phyloP scores from a whole-genome alignment of 2,797 vertebrate genomes.

The Halcyon chelicuti region DNA sequence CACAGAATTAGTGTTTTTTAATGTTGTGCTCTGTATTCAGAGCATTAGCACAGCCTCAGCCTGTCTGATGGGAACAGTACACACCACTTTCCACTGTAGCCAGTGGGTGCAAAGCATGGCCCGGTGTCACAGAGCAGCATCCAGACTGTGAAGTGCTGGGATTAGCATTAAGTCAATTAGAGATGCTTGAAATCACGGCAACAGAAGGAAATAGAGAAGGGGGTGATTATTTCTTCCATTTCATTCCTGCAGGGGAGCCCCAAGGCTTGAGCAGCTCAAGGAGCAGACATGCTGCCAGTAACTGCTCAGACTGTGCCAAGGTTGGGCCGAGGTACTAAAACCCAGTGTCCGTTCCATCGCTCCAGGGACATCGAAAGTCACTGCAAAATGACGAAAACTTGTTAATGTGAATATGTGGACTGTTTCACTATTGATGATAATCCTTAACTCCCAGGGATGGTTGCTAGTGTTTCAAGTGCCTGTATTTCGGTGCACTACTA shows the following conservation, averaged over 20 bases:
- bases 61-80: neutral
- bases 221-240: neutral
- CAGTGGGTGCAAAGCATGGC: rapidly evolving
- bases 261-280: neutral
- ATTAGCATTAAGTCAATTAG: neutral
- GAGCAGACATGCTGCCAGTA: neutral
- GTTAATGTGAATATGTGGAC: neutral
- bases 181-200: neutral
- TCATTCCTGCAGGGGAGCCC: neutral
- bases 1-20: neutral
- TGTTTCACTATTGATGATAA: neutral
- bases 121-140: neutral
- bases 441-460: neutral
- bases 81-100: rapidly evolving
- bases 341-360: neutral
- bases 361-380: neutral
- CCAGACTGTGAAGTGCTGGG: neutral
- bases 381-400: neutral
- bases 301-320: neutral
- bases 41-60: neutral
- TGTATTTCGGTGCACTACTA: neutral
- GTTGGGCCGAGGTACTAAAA: neutral
- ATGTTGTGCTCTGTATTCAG: neutral
- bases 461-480: neutral
- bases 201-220: neutral